These are phyloP conservation scores for Geodia barretti DNA, from an alignment of 37 sponge, comb jelly and placozoan genomes.

Conservation along the genomic window DNA sequence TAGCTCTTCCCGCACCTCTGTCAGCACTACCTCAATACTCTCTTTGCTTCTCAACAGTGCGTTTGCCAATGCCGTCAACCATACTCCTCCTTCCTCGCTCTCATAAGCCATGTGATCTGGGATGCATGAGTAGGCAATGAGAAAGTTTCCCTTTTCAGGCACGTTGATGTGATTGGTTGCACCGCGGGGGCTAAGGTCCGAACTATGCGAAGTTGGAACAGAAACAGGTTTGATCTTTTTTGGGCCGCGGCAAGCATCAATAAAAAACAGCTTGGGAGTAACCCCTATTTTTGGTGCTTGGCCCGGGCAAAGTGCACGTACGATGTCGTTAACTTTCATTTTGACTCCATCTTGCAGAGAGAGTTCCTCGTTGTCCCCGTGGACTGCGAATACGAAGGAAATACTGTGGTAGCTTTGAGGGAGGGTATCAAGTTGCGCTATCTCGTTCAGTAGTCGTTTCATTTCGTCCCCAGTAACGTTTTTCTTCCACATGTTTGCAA, in stretches of 20 bases:
- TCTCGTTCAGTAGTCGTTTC: not conserved
- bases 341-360: not conserved
- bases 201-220: no score
- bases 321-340: not conserved
- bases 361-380: not conserved
- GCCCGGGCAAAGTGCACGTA: not conserved
- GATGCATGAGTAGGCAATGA: slow-evolving; percentile 50
- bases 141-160: slow-evolving; percentile 35
- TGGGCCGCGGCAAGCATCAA: slow-evolving; percentile 8
- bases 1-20: slow-evolving; percentile 6
- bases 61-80: slow-evolving; percentile 18
- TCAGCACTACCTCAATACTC: slow-evolving; percentile 16
- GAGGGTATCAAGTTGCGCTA: not conserved
- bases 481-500: not conserved
- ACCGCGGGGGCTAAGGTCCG: not conserved
- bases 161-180: slow-evolving; percentile 10
- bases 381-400: not conserved
- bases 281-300: not conserved
- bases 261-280: slow-evolving; percentile 14
- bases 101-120: slow-evolving; percentile 33
- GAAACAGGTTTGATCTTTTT: not conserved
- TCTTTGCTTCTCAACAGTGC: not conserved
- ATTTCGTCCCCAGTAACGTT: not conserved
- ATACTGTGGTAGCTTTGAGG: not conserved
- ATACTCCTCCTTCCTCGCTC: slow-evolving; percentile 16